Conservation (phyloP, 1,140 invertebrate genomes). For the Cepaea nemoralis region DNA sequence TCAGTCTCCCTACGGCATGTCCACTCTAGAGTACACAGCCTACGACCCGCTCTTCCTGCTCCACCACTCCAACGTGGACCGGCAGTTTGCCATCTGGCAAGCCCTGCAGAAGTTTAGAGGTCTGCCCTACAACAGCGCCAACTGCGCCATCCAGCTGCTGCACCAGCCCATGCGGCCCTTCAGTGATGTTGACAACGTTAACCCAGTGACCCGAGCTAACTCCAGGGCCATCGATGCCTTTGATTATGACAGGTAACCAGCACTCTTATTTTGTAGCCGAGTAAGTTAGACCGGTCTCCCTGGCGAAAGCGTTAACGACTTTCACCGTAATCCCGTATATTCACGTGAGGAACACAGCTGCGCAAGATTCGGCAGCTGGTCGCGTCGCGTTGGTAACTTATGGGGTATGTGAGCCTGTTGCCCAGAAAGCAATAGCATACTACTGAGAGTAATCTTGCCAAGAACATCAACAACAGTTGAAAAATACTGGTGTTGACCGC, state of each 20-base stretch:
- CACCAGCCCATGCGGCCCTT: slow-evolving; percentile 43
- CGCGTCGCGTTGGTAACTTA: no score
- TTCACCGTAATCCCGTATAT: no score
- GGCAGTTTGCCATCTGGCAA: slow-evolving; percentile 15
- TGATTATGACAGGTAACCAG: slow-evolving; percentile 45
- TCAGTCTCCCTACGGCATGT: slow-evolving; percentile 22
- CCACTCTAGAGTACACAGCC: slow-evolving; percentile 44
- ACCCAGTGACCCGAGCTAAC: slow-evolving; percentile 25
- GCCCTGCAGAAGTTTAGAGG: slow-evolving; percentile 32
- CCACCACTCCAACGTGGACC: slow-evolving; percentile 22
- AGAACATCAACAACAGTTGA: no score
- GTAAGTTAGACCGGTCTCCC: no score
- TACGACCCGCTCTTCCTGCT: slow-evolving; percentile 51
- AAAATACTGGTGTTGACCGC: no score
- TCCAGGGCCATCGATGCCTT: slow-evolving; percentile 41
- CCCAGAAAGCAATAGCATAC: no score
- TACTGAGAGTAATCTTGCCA: no score
- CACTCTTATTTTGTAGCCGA: no score
- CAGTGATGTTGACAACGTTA: slow-evolving; percentile 35
- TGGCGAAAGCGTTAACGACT: no score
- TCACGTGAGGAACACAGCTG: no score
- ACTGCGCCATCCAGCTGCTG: slow-evolving; percentile 45
- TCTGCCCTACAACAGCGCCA: slow-evolving; percentile 45
- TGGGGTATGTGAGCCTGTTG: no score
- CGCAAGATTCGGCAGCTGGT: no score